phyloP scores from a whole-genome alignment of 2,797 vertebrate species.

The Thamnophis elegans region DNA sequence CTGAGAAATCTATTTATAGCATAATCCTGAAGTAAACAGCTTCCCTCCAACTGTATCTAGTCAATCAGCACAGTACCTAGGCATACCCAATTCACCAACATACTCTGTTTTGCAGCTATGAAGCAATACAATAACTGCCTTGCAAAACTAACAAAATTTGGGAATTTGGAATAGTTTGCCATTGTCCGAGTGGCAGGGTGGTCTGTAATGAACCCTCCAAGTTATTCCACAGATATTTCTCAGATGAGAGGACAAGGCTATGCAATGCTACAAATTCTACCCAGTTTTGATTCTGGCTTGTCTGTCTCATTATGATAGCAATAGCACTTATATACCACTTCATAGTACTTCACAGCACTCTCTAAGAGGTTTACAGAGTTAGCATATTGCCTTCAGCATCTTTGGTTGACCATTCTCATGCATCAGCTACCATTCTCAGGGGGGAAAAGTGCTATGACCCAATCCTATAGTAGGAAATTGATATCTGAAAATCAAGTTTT shows the following conservation, averaged over 20 bases:
- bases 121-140: neutral
- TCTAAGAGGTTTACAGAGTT: too few relatives aligned
- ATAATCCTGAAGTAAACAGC: constrained; percentile 8
- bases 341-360: neutral
- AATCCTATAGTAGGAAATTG: neutral
- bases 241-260: neutral
- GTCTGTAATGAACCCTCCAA: neutral
- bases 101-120: neutral
- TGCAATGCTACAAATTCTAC: neutral
- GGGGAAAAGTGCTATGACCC: neutral
- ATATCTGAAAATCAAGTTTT: neutral
- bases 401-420: neutral
- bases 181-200: neutral
- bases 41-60: neutral
- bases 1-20: constrained; percentile 4
- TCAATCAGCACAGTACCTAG: constrained; percentile 3
- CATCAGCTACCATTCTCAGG: neutral
- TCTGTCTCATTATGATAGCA: neutral
- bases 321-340: neutral
- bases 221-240: neutral
- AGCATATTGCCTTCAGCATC: neutral
- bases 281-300: neutral
- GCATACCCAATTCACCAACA: neutral
- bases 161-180: neutral
- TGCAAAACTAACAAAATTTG: neutral